Evolutionary conservation across 2,888 invertebrate genomes (phyloP), one percentile per base, ranked within the genome.

Genomic region (Trissolcus brochymenae): DNA sequence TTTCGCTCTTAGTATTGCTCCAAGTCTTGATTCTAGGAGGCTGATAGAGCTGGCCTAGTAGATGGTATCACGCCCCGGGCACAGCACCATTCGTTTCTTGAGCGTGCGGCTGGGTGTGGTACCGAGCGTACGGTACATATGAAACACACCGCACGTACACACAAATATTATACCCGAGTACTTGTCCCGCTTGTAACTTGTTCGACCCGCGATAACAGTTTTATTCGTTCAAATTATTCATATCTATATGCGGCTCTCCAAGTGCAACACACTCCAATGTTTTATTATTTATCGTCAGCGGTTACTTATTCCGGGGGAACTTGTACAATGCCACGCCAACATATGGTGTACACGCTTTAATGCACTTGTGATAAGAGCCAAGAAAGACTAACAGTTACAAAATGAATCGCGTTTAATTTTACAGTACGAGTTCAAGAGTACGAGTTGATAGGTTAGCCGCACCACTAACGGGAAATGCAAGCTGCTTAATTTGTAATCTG

Each of bases 41-140:
- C 72, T 78, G 72, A 35, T 9, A 35, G 35, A 78, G 66, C 78
- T 79, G 77, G 78, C 79, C 72, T 75, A 71, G 75, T 79, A 72
- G 80, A 80, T 79, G 75, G 55, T 77, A 80, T 80, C 80, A 66
- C 71, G 79, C 77, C 73, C 70, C 25, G 61, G 72, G 78, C 78
- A 55, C 61, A 62, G 59, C 35, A 54, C 49, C 62, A 70, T 60
- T 76, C 75, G 71, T 77, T 80, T 75, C 79, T 70, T 49, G 55
- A 67, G 61, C 57, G 61, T 56, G 35, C 54, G 67, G 70, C 67
- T 76, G 78, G 80, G 80, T 80, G 80, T 78, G 80, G 80, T 80
- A 57, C 72, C 55, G 61, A 16, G n/a, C 61, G 61, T 76, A 78
- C 78, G 75, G 78, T 72, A 78, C 75, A 74, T 68, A 65, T 57